Percentiles rank a stretch among this genome's conserved stretches.
phyloP scores from a whole-genome alignment of 2,113 vertebrate species.

The Suricata suricatta region DNA sequence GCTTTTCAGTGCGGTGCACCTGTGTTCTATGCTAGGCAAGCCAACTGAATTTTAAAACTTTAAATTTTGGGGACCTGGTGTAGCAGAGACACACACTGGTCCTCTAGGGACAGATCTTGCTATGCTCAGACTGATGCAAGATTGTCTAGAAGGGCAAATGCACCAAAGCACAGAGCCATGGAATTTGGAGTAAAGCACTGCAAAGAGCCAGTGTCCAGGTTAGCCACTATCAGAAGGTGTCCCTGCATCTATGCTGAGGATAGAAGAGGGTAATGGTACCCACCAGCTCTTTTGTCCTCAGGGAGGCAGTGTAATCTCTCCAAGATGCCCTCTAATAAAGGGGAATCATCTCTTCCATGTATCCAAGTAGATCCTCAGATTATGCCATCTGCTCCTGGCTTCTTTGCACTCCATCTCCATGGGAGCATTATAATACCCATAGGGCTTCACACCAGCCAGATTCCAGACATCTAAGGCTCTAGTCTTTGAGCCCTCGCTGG shows the following conservation, averaged over 20 bases:
- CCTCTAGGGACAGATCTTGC: background rate
- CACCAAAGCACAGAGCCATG: background rate
- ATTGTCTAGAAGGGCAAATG: background rate
- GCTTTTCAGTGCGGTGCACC: background rate
- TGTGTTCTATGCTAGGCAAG: background rate
- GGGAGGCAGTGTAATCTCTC: background rate
- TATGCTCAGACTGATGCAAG: background rate
- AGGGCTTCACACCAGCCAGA: background rate
- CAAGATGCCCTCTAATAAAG: background rate
- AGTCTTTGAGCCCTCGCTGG: background rate
- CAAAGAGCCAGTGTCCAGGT: background rate
- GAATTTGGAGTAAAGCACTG: background rate
- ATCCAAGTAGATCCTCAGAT: background rate
- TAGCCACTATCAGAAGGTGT: background rate
- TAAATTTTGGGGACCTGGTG: background rate
- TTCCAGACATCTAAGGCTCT: background rate
- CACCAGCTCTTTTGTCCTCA: background rate
- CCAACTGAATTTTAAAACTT: background rate
- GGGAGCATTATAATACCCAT: background rate
- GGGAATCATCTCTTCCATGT: background rate
- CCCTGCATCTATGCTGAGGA: background rate
- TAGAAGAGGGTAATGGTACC: background rate
- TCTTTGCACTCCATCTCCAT: background rate
- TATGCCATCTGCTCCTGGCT: background rate
- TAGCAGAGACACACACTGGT: background rate